phyloP scores from a whole-genome alignment of 1,140 invertebrate species.

The fruit fly (Drosophila melanogaster) region DNA sequence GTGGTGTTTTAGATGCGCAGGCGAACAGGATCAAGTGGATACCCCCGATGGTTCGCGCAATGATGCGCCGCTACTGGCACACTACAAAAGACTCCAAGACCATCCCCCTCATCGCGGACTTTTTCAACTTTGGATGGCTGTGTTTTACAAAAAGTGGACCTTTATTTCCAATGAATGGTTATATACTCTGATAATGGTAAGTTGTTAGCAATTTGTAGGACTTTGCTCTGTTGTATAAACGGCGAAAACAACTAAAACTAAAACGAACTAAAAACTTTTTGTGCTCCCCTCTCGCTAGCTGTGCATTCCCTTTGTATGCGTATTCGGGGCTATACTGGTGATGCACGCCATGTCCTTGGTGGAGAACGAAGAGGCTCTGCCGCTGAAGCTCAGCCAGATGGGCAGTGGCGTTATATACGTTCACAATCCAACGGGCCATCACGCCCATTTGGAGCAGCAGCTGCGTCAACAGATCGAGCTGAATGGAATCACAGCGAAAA shows the following conservation, averaged over 20 bases:
- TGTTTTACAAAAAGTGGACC: conserved; percentile 80
- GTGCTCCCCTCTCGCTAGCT: conserved; percentile 36
- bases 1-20: conserved; percentile 57
- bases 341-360: conserved; percentile 68
- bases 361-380: conserved; percentile 53
- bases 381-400: conserved; percentile 55
- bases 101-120: conserved; percentile 14
- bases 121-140: conserved; percentile 57
- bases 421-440: conserved; percentile 56
- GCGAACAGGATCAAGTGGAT: conserved; percentile 73
- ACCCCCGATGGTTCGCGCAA: conserved; percentile 40
- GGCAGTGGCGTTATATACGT: conserved; percentile 57
- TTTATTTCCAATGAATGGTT: conserved; percentile 66
- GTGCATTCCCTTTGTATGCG: conserved; percentile 41
- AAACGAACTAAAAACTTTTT: too few relatives aligned
- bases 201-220: not conserved
- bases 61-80: conserved; percentile 36
- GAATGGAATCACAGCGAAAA: conserved; percentile 42
- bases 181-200: conserved; percentile 70
- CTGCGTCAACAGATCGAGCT: conserved; percentile 60
- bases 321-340: conserved; percentile 44
- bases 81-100: conserved; percentile 42
- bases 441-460: conserved; percentile 49
- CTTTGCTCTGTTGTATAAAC: not conserved
- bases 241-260: not conserved